These are phyloP conservation scores for Pollenia griseotomentosa DNA, from an alignment of 2,888 invertebrate species.

Conservation along the genomic window DNA sequence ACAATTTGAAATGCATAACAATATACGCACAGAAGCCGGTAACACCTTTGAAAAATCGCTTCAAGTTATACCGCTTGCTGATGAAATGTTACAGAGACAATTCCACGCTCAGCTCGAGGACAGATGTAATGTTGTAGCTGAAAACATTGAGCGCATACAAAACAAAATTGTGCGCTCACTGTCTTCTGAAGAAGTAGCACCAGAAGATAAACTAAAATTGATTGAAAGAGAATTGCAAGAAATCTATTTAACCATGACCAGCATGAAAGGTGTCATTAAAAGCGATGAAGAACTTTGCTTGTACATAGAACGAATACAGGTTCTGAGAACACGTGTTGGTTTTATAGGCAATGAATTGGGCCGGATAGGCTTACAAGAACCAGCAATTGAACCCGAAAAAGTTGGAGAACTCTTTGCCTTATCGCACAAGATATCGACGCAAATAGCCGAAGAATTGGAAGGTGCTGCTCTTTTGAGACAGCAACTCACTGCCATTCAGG, in stretches of 20 bases:
- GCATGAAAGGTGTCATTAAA: constrained; percentile 91
- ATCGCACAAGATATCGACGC: constrained; percentile 89
- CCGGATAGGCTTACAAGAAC: constrained; percentile 89
- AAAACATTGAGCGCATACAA: constrained; percentile 88
- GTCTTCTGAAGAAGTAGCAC: constrained; percentile 89
- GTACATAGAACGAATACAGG: constrained; percentile 92
- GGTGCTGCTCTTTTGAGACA: constrained; percentile 90
- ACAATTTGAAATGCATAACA: constrained; percentile 93
- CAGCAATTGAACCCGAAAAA: constrained; percentile 89
- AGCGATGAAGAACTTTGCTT: constrained; percentile 92
- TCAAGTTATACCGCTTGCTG: constrained; percentile 91
- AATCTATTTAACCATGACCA: constrained; percentile 88
- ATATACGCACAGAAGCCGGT: constrained; percentile 89
- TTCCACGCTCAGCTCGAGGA: constrained; percentile 91
- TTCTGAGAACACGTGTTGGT: constrained; percentile 90
- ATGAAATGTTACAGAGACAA: constrained; percentile 92
- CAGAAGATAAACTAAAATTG: constrained; percentile 89
- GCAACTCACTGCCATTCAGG: constrained; percentile 89
- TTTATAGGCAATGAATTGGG: constrained; percentile 92
- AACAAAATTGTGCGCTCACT: constrained; percentile 88
- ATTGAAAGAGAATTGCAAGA: constrained; percentile 92
- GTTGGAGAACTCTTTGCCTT: constrained; percentile 89
- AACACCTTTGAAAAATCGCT: constrained; percentile 91
- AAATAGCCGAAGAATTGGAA: constrained; percentile 91
- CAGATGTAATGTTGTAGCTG: constrained; percentile 89